phyloP scores from a whole-genome alignment of 2,797 vertebrate species.

The Pelobates cultripes region DNA sequence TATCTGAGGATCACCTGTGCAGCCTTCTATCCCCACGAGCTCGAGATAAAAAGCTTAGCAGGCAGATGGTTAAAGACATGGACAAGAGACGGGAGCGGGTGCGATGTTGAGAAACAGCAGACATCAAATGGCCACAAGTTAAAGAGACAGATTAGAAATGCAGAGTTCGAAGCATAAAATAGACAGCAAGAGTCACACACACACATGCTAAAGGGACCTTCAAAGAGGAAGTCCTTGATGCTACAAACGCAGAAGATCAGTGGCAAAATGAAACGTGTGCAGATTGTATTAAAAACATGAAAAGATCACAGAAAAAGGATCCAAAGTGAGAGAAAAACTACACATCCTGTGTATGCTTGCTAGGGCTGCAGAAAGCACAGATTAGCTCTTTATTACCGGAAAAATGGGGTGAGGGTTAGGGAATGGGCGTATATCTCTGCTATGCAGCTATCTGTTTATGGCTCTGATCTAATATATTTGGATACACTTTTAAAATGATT shows the following conservation, averaged over 20 bases:
- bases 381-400: no score
- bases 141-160: slow-evolving; percentile 58
- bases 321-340: not conserved
- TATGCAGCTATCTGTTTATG: no score
- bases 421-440: no score
- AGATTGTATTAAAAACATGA: not conserved
- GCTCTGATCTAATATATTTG: no score
- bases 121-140: slow-evolving; percentile 52
- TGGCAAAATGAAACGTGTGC: slow-evolving; percentile 29
- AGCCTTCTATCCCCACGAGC: slow-evolving; percentile 60
- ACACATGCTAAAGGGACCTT: slow-evolving; percentile 25
- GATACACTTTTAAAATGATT: no score
- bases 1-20: slow-evolving; percentile 61
- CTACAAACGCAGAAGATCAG: slow-evolving; percentile 45
- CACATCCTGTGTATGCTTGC: no score
- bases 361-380: no score
- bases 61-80: slow-evolving; percentile 61
- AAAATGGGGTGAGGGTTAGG: no score
- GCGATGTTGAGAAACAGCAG: slow-evolving; percentile 25
- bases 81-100: slow-evolving; percentile 27
- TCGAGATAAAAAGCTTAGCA: slow-evolving; percentile 60
- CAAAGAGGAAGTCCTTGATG: slow-evolving; percentile 42
- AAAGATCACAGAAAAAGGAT: slow-evolving; percentile 31
- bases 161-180: slow-evolving; percentile 51
- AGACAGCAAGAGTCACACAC: slow-evolving; percentile 12